A percentile compares a stretch with the other conserved stretches of the same genome.
These are phyloP conservation scores for Mastacembelus armatus DNA, from an alignment of 2,797 vertebrate genomes.

Conservation along the genomic window DNA sequence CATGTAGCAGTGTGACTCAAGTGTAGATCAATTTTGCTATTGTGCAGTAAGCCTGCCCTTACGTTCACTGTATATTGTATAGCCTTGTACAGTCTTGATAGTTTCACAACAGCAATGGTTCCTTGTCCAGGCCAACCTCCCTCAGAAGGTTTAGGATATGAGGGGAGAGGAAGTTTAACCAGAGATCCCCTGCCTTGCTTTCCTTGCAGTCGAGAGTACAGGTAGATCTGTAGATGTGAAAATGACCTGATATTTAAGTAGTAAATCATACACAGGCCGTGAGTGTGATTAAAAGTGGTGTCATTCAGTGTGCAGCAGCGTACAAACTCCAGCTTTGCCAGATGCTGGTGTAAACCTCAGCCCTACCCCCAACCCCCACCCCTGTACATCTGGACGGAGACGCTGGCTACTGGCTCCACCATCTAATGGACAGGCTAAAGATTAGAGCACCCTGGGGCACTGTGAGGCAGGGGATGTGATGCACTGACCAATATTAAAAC, in stretches of 20 bases:
- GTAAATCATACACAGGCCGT: conserved; percentile 11
- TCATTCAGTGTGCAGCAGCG: conserved; percentile 22
- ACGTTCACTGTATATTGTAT: background rate
- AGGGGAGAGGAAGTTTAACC: background rate
- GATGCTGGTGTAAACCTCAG: conserved; percentile 60
- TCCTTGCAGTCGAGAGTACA: background rate
- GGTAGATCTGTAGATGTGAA: background rate
- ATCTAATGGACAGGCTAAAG: conserved; percentile 78
- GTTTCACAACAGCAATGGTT: background rate
- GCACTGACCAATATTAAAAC: conserved; percentile 83
- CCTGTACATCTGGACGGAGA: conserved; percentile 52
- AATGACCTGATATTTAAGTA: background rate
- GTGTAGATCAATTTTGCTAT: background rate
- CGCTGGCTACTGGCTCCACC: conserved; percentile 52
- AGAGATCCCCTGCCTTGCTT: background rate
- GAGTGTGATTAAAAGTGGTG: conserved; percentile 46
- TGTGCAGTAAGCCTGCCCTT: background rate
- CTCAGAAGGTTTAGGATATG: background rate
- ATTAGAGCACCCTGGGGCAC: conserved; percentile 78
- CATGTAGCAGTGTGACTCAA: background rate
- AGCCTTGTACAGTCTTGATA: background rate
- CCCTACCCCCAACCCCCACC: conserved; percentile 1
- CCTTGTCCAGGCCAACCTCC: background rate
- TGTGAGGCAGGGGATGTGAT: conserved; percentile 70
- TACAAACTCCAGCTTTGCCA: conserved; percentile 40